Percentiles rank a stretch among this genome's conserved stretches.
Evolutionary conservation across 2,113 vertebrate species (phyloP).

Genomic region (Tyrannus savana): DNA sequence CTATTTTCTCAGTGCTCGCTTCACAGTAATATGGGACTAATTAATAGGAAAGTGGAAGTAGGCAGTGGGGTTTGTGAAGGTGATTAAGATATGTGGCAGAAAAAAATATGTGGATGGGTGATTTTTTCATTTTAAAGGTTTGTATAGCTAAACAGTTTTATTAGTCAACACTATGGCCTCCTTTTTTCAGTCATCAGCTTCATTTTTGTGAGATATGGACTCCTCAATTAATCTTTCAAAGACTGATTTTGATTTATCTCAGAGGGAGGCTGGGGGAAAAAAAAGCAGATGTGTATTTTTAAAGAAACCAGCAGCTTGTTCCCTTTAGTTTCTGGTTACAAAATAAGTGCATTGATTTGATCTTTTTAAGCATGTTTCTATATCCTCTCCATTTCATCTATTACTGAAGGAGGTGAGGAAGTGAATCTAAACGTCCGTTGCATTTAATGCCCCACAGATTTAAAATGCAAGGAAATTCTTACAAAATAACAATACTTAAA

Average conservation of each 20-base stretch:
- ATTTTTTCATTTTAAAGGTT: slow-evolving; percentile 46
- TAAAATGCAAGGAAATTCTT: slow-evolving; percentile 55
- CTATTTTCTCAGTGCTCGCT: not conserved
- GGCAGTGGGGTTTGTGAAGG: not conserved
- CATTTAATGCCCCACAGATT: slow-evolving; percentile 37
- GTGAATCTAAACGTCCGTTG: not conserved
- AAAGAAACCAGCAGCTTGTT: slow-evolving; percentile 12
- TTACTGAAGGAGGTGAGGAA: not conserved
- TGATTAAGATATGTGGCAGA: slow-evolving; percentile 31
- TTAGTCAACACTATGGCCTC: not conserved
- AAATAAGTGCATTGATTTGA: slow-evolving; percentile 52
- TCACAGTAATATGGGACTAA: not conserved
- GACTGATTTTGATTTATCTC: slow-evolving; percentile 50
- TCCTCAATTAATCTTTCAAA: slow-evolving; percentile 43
- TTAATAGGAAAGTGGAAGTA: slow-evolving; percentile 4
- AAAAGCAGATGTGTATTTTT: not conserved
- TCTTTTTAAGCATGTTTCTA: slow-evolving; percentile 20
- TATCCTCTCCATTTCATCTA: not conserved
- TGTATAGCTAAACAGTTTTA: slow-evolving; percentile 25
- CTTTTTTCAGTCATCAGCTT: not conserved
- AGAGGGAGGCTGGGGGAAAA: not conserved
- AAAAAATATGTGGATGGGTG: slow-evolving; percentile 10
- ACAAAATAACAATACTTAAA: not conserved
- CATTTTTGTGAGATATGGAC: not conserved
- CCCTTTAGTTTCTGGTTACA: slow-evolving; percentile 19